phyloP scores from a whole-genome alignment of 2,113 vertebrate genomes.

The Antechinus flavipes region DNA sequence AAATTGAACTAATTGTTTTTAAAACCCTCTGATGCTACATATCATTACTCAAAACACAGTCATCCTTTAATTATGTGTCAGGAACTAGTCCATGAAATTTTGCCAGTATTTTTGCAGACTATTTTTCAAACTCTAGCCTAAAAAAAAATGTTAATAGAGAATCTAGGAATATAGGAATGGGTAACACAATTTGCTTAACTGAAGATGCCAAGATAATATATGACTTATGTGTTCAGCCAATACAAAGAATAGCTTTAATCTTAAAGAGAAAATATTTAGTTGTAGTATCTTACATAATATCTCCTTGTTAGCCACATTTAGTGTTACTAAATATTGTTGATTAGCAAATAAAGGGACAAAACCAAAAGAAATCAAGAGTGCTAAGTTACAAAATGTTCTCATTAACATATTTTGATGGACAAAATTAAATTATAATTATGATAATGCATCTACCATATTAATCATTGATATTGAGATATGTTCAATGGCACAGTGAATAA shows the following conservation, averaged over 20 bases:
- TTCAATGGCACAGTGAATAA: neutral
- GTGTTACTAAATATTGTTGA: slow-evolving; percentile 59
- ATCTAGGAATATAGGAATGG: slow-evolving; percentile 59
- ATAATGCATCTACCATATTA: neutral
- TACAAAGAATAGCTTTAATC: slow-evolving; percentile 68
- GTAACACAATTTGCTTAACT: slow-evolving; percentile 70
- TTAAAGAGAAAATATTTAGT: slow-evolving; percentile 58
- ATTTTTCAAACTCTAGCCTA: slow-evolving; percentile 64
- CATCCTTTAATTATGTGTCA: slow-evolving; percentile 79
- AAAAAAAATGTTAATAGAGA: slow-evolving; percentile 70
- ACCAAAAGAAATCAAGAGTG: slow-evolving; percentile 35
- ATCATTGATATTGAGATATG: neutral
- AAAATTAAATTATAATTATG: neutral
- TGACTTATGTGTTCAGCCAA: slow-evolving; percentile 61
- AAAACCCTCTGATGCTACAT: slow-evolving; percentile 63
- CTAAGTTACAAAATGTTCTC: neutral
- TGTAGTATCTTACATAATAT: slow-evolving; percentile 37
- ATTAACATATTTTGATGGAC: neutral
- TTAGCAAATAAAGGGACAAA: slow-evolving; percentile 59
- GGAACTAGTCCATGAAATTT: slow-evolving; percentile 72
- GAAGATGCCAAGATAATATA: slow-evolving; percentile 68
- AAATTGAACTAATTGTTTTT: slow-evolving; percentile 66
- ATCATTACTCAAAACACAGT: slow-evolving; percentile 73
- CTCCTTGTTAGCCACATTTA: slow-evolving; percentile 59
- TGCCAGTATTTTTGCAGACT: slow-evolving; percentile 61